Evolutionary conservation across 2,888 invertebrate genomes (phyloP).

Genomic region (Spatulosminthurus flaviceps): DNA sequence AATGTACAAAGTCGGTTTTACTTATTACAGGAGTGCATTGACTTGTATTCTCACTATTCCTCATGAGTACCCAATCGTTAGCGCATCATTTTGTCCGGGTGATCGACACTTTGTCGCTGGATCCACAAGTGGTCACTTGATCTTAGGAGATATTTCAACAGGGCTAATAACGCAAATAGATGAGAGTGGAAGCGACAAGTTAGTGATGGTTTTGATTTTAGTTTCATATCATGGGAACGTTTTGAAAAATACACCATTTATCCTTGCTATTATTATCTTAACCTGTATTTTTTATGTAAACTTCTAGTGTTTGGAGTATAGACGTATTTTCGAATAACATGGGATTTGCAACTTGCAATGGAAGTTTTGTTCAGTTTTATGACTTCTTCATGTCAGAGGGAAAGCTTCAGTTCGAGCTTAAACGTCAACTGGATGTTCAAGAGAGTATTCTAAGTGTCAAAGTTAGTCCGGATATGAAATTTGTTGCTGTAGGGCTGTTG

Average conservation of each 20-base stretch:
- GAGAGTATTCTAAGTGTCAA: slow-evolving; percentile 86
- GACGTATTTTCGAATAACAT: slow-evolving; percentile 58
- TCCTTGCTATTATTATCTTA: too few species aligned
- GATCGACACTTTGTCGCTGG: slow-evolving; percentile 91
- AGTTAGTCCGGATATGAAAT: slow-evolving; percentile 85
- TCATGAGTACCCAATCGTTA: slow-evolving; percentile 73
- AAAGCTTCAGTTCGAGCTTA: slow-evolving; percentile 58
- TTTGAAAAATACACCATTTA: too few species aligned
- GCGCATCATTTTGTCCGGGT: slow-evolving; percentile 79
- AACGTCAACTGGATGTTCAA: slow-evolving; percentile 75
- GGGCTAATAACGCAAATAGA: slow-evolving; percentile 73
- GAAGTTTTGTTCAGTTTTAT: slow-evolving; percentile 58
- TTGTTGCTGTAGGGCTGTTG: slow-evolving; percentile 87
- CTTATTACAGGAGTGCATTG: slow-evolving; percentile 66
- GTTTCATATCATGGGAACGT: not conserved
- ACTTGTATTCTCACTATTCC: slow-evolving; percentile 77
- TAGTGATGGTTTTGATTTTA: slow-evolving; percentile 21
- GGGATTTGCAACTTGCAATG: slow-evolving; percentile 60
- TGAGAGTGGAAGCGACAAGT: slow-evolving; percentile 61
- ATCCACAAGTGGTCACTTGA: slow-evolving; percentile 81
- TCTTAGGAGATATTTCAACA: slow-evolving; percentile 85
- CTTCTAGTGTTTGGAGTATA: slow-evolving; percentile 60
- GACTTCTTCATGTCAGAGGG: slow-evolving; percentile 62
- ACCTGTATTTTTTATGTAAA: not conserved
- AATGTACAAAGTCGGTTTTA: slow-evolving; percentile 24